Percentiles rank a stretch among this genome's conserved stretches.
These are phyloP conservation scores for Gastracanthus pulcherrimus DNA, from an alignment of 2,888 invertebrate genomes.

Conservation along the genomic window DNA sequence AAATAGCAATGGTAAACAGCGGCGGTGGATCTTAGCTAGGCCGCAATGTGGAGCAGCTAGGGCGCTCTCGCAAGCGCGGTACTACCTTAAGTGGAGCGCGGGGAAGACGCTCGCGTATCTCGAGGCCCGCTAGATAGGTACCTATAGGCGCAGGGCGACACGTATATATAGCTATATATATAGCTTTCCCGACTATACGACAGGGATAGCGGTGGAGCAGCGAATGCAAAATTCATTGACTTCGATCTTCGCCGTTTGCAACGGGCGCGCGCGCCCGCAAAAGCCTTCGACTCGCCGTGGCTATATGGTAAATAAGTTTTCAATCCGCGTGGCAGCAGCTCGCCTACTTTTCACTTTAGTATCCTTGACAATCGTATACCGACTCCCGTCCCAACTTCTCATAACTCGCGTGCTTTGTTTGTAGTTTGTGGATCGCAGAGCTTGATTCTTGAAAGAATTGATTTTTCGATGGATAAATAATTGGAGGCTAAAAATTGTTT, in stretches of 20 bases:
- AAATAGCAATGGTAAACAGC: no score
- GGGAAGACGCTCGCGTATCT: neutral
- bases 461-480: no score
- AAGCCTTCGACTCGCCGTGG: neutral
- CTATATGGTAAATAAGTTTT: slow-evolving; percentile 5
- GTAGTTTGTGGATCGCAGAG: no score
- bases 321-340: neutral
- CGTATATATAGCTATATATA: neutral
- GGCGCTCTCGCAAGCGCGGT: no score
- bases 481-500: no score
- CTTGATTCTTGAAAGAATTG: no score
- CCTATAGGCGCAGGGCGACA: neutral
- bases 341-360: no score
- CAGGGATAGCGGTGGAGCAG: slow-evolving; percentile 65
- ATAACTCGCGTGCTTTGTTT: no score
- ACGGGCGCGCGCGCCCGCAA: neutral
- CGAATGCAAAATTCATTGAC: slow-evolving; percentile 74
- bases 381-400: no score
- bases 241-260: slow-evolving; percentile 69
- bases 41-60: neutral
- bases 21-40: no score
- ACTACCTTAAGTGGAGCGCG: neutral
- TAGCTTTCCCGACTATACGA: neutral
- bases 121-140: no score
- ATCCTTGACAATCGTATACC: no score